A percentile compares a stretch with the other conserved stretches of the same genome.
These are phyloP conservation scores for Panagrolaimus sp. DNA, from an alignment of 1,140 invertebrate species.

Conservation along the genomic window DNA sequence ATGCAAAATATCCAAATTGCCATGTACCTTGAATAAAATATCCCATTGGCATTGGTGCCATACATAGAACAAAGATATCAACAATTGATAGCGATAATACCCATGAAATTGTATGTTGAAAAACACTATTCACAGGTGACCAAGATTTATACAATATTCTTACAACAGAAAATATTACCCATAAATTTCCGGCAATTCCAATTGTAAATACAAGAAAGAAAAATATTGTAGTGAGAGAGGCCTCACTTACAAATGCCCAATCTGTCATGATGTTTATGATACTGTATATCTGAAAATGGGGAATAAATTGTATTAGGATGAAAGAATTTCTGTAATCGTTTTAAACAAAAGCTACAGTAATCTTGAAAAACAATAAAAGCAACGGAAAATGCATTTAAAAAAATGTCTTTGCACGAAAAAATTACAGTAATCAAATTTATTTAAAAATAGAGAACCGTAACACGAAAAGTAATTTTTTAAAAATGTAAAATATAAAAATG, in stretches of 20 bases:
- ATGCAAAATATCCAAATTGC: constrained; percentile 42
- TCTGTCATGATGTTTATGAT: too few relatives aligned
- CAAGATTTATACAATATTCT: constrained; percentile 35
- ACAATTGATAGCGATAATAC: constrained; percentile 42
- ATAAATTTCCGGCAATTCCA: constrained; percentile 44
- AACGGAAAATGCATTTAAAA: too few relatives aligned
- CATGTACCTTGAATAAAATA: constrained; percentile 44
- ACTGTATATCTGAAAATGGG: too few relatives aligned
- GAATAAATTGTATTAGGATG: too few relatives aligned
- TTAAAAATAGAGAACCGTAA: too few relatives aligned
- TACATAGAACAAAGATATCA: constrained; percentile 47
- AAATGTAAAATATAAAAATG: too few relatives aligned
- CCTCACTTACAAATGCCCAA: neutral
- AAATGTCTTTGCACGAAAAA: too few relatives aligned
- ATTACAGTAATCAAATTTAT: too few relatives aligned
- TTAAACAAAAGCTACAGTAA: too few relatives aligned
- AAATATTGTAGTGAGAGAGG: constrained; percentile 13
- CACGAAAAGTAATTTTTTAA: too few relatives aligned
- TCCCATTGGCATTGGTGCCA: constrained; percentile 43
- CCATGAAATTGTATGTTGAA: constrained; percentile 44
- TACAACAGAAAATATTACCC: constrained; percentile 42
- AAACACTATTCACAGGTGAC: constrained; percentile 36
- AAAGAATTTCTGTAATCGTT: too few relatives aligned
- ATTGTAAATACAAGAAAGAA: constrained; percentile 44
- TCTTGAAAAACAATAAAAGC: too few relatives aligned